Evolutionary conservation across 2,113 vertebrate species (phyloP).

Genomic region (Cromileptes altivelis): DNA sequence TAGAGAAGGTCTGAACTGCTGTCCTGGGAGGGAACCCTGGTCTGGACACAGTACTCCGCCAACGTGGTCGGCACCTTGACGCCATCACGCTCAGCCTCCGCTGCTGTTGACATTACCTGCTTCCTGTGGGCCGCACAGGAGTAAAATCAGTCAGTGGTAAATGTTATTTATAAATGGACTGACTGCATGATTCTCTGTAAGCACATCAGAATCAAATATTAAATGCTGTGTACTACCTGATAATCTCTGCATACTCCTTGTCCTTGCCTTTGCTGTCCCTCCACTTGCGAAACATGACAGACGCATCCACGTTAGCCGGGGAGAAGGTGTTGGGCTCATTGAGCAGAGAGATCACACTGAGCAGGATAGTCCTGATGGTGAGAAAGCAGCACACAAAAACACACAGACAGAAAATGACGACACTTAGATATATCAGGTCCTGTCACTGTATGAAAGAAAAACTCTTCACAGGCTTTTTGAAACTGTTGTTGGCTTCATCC

Average conservation of each 20-base stretch:
- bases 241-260: conserved; percentile 98
- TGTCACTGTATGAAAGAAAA: background rate
- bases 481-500: conserved; percentile 1
- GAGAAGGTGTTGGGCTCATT: conserved; percentile 99
- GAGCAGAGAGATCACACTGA: conserved; percentile 98
- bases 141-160: background rate
- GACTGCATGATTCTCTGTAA: background rate
- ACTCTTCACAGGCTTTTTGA: background rate
- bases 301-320: conserved; percentile 96
- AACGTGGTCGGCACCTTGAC: conserved; percentile 98
- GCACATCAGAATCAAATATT: background rate
- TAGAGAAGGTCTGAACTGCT: conserved; percentile 99
- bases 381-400: conserved; percentile 3
- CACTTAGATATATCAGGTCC: conserved; percentile 6
- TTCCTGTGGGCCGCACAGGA: conserved; percentile 83
- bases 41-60: conserved; percentile 99
- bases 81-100: conserved; percentile 96
- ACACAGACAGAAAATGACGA: conserved; percentile 19
- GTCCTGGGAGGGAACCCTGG: conserved; percentile 98
- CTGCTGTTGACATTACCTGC: conserved; percentile 95
- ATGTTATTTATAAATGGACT: background rate
- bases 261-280: conserved; percentile 99
- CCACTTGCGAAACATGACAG: conserved; percentile 99
- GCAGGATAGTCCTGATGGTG: conserved; percentile 85
- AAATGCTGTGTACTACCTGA: conserved; percentile 85